Base-by-base conservation (phyloP, 2,888 invertebrate species). In the Lydus trimaculatus region DNA sequence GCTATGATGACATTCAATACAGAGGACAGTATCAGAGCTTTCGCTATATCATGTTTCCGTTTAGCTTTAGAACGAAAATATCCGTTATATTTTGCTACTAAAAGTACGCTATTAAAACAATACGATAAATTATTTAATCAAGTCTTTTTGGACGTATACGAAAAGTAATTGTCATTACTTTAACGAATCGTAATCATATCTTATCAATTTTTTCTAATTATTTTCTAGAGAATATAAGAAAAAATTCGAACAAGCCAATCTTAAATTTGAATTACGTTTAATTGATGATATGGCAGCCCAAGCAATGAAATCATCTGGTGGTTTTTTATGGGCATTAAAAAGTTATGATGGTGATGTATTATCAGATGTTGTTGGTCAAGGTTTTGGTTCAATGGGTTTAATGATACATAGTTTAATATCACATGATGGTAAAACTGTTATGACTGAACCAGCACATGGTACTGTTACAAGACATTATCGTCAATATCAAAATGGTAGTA, bases 251-350 rank as follows among this genome's bases (percentile, higher is more conserved):
- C 88, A 89, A 58, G 87, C 87, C 0, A 91, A 91, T 74, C 92
- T 94, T 78, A 94, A 94, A 92, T 95, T 95, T 82, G 94, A 95
- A 84, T 94, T 95, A 83, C 89, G 95, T 62, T 87, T 95, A 70
- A 95, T 95, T 79, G 95, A 95, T 81, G 95, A 95, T 83, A 95
- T 95, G 94, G 95, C 95, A 52, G 94, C 94, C 59, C 93, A 94
- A 82, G 91, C 88, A 0, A 86, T 94, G 62, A 94, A 95, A 86
- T 91, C 94, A 56, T 87, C 88, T 11, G 95, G 95, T 63, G 94
- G 93, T 7, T 95, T 95, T 83, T 91, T 95, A 58, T 95, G 95
- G 95, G 92, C 94, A 31, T 93, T 95, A 86, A 95, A 95, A 87
- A 95, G 95, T 85, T 95, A 95, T 82, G 94, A 94, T 80, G 95